These are phyloP conservation scores for Taurulus bubalis DNA, from an alignment of 2,113 vertebrate species.

Conservation along the genomic window DNA sequence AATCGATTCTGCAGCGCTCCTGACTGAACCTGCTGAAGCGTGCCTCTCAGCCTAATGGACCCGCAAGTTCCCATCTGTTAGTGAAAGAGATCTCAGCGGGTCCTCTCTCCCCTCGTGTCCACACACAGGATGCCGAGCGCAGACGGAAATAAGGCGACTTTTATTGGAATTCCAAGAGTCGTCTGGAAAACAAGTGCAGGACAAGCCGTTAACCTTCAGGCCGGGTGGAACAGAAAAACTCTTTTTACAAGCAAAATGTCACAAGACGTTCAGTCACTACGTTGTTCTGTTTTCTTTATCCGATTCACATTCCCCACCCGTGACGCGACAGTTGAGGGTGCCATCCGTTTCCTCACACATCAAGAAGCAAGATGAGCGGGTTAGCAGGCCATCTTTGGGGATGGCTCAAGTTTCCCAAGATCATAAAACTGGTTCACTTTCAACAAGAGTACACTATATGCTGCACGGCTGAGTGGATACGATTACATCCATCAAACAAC, in stretches of 20 bases:
- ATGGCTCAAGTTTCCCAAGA: neutral
- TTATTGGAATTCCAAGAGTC: slow-evolving; percentile 69
- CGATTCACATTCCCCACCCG: neutral
- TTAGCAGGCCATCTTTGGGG: neutral
- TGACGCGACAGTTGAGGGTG: neutral
- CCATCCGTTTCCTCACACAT: neutral
- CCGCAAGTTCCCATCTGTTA: slow-evolving; percentile 79
- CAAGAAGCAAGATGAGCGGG: neutral
- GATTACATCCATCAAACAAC: neutral
- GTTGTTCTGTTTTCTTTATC: slow-evolving; percentile 14
- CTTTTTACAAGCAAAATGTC: slow-evolving; percentile 48
- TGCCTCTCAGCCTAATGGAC: slow-evolving; percentile 77
- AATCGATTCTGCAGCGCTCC: slow-evolving; percentile 70
- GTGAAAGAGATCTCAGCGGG: slow-evolving; percentile 73
- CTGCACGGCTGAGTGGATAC: neutral
- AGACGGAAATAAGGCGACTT: slow-evolving; percentile 61
- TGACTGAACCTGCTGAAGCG: slow-evolving; percentile 73
- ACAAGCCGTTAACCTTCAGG: slow-evolving; percentile 55
- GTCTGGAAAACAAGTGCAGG: slow-evolving; percentile 62
- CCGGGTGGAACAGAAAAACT: slow-evolving; percentile 9
- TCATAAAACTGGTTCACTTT: neutral
- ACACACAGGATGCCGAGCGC: slow-evolving; percentile 56
- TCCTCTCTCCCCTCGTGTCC: slow-evolving; percentile 41
- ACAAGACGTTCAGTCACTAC: neutral
- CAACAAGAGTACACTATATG: neutral